A percentile compares a stretch with the other conserved stretches of the same genome.
Conservation (phyloP, 1,140 invertebrate genomes). For the Bombus confusus region DNA sequence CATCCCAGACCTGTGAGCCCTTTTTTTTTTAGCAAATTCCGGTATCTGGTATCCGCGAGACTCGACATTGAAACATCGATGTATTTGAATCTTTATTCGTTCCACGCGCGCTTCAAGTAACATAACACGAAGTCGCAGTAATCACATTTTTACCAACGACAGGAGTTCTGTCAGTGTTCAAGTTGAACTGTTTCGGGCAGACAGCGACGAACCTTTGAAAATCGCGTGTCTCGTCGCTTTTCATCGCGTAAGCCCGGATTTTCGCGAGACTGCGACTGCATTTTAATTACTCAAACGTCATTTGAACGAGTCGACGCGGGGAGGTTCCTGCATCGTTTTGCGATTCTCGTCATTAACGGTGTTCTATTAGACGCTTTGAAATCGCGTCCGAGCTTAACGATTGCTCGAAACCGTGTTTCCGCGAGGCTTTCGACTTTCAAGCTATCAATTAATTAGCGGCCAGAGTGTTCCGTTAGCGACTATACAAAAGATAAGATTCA, state of each 20-base stretch:
- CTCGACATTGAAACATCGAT: neutral
- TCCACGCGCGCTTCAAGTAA: too few species aligned
- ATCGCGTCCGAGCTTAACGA: neutral
- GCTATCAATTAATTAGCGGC: slow-evolving; percentile 3
- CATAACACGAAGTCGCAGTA: too few species aligned
- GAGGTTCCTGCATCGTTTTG: slow-evolving; percentile 1
- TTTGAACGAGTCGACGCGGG: neutral
- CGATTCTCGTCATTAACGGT: slow-evolving; percentile 19
- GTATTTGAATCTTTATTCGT: neutral
- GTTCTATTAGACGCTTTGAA: slow-evolving; percentile 30
- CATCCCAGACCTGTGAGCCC: too few species aligned
- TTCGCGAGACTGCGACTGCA: neutral
- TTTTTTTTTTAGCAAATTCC: too few species aligned
- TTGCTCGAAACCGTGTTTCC: neutral
- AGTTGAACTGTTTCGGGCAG: neutral
- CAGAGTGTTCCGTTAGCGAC: neutral
- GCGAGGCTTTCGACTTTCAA: neutral
- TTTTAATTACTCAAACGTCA: slow-evolving; percentile 62
- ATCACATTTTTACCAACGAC: neutral
- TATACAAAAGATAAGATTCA: neutral
- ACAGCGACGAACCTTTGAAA: slow-evolving; percentile 1
- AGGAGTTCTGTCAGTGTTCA: too few species aligned
- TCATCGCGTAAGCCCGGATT: neutral
- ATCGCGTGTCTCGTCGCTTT: slow-evolving; percentile 7
- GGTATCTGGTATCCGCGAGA: too few species aligned